These are phyloP conservation scores for Psilopsiagon aymara DNA, from an alignment of 2,113 vertebrate genomes.

Conservation along the genomic window DNA sequence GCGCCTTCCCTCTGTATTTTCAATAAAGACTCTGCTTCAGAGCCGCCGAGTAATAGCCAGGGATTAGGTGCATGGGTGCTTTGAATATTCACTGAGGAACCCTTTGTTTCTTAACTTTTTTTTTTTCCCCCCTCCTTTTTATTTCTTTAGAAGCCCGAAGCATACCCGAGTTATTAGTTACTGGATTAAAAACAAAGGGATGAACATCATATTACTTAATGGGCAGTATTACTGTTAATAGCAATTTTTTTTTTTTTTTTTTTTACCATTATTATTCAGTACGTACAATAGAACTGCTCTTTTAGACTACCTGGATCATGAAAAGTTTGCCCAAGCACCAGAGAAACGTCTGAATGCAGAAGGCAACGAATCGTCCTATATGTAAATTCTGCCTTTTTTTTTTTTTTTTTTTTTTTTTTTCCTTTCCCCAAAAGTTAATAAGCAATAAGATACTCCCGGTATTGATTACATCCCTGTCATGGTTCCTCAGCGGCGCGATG, in stretches of 20 bases:
- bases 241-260: background rate
- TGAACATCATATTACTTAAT: background rate
- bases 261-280: background rate
- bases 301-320: background rate
- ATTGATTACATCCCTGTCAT: background rate
- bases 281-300: background rate
- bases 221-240: background rate
- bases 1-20: background rate
- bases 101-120: background rate
- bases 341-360: background rate
- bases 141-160: background rate
- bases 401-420: background rate
- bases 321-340: background rate
- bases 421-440: background rate
- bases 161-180: background rate
- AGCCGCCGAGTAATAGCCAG: background rate
- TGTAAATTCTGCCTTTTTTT: background rate
- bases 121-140: background rate
- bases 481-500: background rate
- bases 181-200: slow-evolving; percentile 31
- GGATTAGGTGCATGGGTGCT: slow-evolving; percentile 14
- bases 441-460: background rate
- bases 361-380: background rate
- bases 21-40: background rate
- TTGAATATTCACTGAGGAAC: background rate